A percentile compares a stretch with the other conserved stretches of the same genome.
These are phyloP conservation scores for Cerastoderma edule DNA, from an alignment of 2,888 invertebrate genomes.

Conservation along the genomic window DNA sequence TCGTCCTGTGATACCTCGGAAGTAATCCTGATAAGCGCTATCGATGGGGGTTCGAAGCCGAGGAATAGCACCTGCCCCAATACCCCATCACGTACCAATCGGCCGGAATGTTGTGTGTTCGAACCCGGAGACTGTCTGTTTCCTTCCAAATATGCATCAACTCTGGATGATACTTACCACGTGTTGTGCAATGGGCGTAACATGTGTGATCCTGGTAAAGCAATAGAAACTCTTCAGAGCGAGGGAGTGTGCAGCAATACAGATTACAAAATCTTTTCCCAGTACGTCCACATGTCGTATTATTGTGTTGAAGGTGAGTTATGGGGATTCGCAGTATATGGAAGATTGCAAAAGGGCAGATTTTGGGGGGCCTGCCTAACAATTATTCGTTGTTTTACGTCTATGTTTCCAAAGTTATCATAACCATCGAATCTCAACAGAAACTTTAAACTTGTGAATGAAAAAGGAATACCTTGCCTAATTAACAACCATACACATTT, in stretches of 20 bases:
- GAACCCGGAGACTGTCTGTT: slow-evolving; percentile 3
- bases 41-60: slow-evolving; percentile 13
- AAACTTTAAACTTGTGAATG: too few species aligned
- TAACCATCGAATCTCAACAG: too few species aligned
- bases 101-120: slow-evolving; percentile 3
- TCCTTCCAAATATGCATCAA: background rate
- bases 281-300: slow-evolving; percentile 1
- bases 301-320: slow-evolving; percentile 22
- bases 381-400: too few species aligned
- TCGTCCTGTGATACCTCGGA: background rate
- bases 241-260: background rate
- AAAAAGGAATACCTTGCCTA: too few species aligned
- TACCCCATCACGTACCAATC: background rate
- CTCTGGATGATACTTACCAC: background rate
- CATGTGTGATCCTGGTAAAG: background rate
- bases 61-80: background rate
- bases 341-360: too few species aligned
- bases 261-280: slow-evolving; percentile 1
- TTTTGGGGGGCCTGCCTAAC: too few species aligned
- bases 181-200: background rate
- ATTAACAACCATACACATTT: too few species aligned
- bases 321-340: too few species aligned
- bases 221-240: background rate
- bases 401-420: too few species aligned
- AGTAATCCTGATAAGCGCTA: background rate